Evolutionary conservation across 2,113 vertebrate species (phyloP).

Genomic region (Cariama cristata): DNA sequence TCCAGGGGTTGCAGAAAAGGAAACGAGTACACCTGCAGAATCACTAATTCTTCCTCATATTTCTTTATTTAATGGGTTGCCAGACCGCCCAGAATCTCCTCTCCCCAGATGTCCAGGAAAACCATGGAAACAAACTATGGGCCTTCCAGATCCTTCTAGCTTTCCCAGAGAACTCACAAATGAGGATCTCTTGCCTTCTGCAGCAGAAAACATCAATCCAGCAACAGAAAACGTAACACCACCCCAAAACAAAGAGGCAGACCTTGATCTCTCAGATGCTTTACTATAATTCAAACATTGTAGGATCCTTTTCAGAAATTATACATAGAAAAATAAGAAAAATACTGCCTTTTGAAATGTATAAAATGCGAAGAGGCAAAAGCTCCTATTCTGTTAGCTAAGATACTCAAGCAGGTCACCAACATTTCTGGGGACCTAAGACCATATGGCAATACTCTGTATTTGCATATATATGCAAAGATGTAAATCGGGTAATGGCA

Average conservation of each 20-base stretch:
- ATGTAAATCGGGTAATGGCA: background rate
- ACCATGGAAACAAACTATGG: conserved; percentile 80
- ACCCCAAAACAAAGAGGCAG: background rate
- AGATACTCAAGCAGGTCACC: background rate
- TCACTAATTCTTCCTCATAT: background rate
- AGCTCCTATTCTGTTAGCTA: background rate
- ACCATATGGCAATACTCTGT: background rate
- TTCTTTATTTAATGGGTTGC: conserved; percentile 42
- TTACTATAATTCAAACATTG: background rate
- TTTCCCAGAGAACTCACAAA: background rate
- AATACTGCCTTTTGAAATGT: background rate
- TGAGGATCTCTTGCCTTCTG: conserved; percentile 36
- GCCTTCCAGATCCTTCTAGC: background rate
- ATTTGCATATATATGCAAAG: conserved; percentile 24
- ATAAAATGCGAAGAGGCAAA: background rate
- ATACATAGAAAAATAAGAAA: conserved; percentile 2
- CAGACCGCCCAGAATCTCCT: conserved; percentile 50
- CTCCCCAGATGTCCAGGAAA: conserved; percentile 84
- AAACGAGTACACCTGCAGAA: background rate
- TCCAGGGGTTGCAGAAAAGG: background rate
- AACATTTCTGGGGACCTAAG: background rate
- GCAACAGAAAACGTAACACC: background rate
- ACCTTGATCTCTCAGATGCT: conserved; percentile 57
- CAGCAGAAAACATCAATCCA: background rate
- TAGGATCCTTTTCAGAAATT: background rate